Base-by-base conservation (phyloP, 2,113 vertebrate species). In the Bambusicola thoracicus region DNA sequence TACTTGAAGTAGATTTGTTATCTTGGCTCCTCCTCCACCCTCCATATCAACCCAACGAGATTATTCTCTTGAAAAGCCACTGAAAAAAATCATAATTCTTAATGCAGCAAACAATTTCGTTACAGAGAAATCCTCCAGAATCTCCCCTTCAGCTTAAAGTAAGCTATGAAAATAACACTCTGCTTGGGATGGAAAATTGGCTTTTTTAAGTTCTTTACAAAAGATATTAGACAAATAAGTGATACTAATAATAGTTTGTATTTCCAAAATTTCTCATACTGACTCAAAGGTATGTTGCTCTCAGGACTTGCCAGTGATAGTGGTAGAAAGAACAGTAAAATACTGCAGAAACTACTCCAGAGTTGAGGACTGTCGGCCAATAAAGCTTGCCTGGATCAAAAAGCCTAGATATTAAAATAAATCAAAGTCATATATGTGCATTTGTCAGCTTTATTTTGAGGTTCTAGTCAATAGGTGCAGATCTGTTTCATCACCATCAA, bases 121-220 rank as follows among this genome's bases (percentile, higher is more conserved):
- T 49, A 24, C 46, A 91, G 24, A 81, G 51, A 78, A 48, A 41
- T 72, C 43, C 46, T 66, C 59, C 32, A 76, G 70, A 91, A 82
- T 1, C 4, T 53, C 29, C 34, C 51, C 68, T 75, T 61, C 38
- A 67, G 6, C 25, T 59, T 53, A 82, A 72, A 75, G 10, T 6
- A 72, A 79, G 61, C 49, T 81, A 56, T 63, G 66, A 72, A 78
- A 87, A 48, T 18, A 85, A 56, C n/a, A 74, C 55, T 13, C 4
- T 43, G 18, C 38, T 58, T 3, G 2, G 34, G 34, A 36, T 61
- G 19, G 22, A 81, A 91, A 89, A 92, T 1, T 13, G 41, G 51
- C 21, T 85, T 80, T 59, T 81, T 38, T 32, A 38, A 72, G 38
- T 34, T 70, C 58, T 40, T 85, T 34, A 49, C 29, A 65, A 38